Conservation (phyloP, 2,797 vertebrate species). For the Lates japonicus region DNA sequence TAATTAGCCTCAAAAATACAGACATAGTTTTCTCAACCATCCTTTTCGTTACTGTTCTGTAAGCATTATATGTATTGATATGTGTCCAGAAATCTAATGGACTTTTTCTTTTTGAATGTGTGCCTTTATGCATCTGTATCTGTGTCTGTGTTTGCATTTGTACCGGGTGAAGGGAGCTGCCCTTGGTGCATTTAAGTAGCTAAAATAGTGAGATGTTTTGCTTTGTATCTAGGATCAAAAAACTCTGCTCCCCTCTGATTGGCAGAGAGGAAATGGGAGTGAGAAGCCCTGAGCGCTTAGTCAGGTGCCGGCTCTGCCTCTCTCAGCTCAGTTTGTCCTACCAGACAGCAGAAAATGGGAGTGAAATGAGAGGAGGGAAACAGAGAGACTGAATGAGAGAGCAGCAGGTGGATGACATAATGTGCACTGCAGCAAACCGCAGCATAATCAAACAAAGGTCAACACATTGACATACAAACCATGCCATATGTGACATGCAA, state of each 20-base stretch:
- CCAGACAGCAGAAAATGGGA: conserved; percentile 65
- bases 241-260: conserved; percentile 36
- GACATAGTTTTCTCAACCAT: not conserved
- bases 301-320: conserved; percentile 51
- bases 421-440: conserved; percentile 91
- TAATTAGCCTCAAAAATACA: not conserved
- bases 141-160: conserved; percentile 3
- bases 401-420: conserved; percentile 84
- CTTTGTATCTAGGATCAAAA: conserved; percentile 49
- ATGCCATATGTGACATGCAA: conserved; percentile 25
- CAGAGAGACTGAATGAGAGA: conserved; percentile 75
- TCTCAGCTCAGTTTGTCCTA: conserved; percentile 53
- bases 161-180: not conserved
- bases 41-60: not conserved
- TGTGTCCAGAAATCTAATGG: not conserved
- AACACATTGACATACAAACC: conserved; percentile 61
- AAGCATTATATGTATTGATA: not conserved
- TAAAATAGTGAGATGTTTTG: conserved; percentile 34
- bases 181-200: conserved; percentile 25
- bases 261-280: conserved; percentile 48
- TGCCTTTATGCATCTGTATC: conserved; percentile 3
- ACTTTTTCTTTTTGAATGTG: not conserved
- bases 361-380: conserved; percentile 69
- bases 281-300: conserved; percentile 42
- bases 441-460: conserved; percentile 83